phyloP scores from a whole-genome alignment of 64 coral and sea anemone species.

The Trachythela sp. region DNA sequence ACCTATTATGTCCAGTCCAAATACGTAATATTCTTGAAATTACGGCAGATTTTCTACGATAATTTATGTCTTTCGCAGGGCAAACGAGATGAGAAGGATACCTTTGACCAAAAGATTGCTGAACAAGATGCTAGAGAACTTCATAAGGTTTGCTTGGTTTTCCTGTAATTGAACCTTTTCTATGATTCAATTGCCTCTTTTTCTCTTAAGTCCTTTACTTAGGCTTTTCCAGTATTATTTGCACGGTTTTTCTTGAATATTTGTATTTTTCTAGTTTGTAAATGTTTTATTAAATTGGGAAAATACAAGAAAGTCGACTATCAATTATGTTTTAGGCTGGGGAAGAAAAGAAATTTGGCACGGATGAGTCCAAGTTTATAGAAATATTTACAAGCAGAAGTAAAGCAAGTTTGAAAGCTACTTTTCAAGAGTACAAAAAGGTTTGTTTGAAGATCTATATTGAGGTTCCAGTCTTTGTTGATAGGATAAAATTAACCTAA shows the following conservation, averaged over 20 bases:
- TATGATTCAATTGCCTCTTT: too few species aligned
- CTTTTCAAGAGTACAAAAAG: slow-evolving; percentile 60
- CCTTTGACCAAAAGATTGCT: not conserved
- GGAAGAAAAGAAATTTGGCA: slow-evolving; percentile 31
- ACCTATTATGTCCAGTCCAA: too few species aligned
- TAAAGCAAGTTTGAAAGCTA: slow-evolving; percentile 27
- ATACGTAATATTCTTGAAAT: not conserved
- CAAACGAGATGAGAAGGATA: not conserved
- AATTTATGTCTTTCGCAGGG: not conserved
- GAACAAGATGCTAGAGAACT: not conserved
- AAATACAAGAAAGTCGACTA: not conserved
- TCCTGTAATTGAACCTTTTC: not conserved
- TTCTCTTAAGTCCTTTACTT: too few species aligned
- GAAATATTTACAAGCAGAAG: slow-evolving; percentile 48
- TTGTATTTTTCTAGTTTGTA: not conserved
- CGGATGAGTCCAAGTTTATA: slow-evolving; percentile 47
- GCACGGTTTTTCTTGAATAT: not conserved
- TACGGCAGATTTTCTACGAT: not conserved
- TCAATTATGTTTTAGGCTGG: slow-evolving; percentile 41
- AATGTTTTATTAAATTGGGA: too few species aligned
- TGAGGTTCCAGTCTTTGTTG: too few species aligned
- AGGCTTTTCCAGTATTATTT: too few species aligned
- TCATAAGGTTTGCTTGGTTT: not conserved
- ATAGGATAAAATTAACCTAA: too few species aligned
- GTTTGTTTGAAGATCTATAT: not conserved